Conservation (phyloP, 2,888 invertebrate genomes). For the Thysanoteuthis rhombus region DNA sequence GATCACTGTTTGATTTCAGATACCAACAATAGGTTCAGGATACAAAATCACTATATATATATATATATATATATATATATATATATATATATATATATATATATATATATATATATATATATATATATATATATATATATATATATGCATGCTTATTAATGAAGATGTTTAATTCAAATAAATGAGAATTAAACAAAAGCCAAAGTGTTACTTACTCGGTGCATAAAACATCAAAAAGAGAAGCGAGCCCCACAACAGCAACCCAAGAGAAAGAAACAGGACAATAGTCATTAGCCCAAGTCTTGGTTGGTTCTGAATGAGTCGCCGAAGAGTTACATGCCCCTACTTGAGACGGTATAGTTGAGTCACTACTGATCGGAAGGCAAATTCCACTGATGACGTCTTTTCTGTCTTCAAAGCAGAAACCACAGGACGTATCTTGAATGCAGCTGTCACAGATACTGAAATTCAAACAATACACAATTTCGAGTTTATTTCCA, state of each 20-base stretch:
- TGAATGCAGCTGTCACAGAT: slow-evolving; percentile 49
- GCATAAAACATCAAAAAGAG: slow-evolving; percentile 68
- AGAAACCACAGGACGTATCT: slow-evolving; percentile 68
- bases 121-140: no score
- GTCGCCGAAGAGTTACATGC: slow-evolving; percentile 37
- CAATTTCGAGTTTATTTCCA: not conserved
- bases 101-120: no score
- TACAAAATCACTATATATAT: no score
- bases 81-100: no score
- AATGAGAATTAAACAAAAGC: no score
- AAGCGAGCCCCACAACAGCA: slow-evolving; percentile 61
- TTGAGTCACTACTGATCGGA: not conserved
- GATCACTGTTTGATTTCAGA: no score
- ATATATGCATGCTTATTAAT: no score
- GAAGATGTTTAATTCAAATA: no score
- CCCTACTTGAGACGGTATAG: slow-evolving; percentile 34
- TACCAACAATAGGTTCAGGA: no score
- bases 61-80: no score
- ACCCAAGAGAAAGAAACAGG: slow-evolving; percentile 65
- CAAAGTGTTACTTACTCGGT: slow-evolving; percentile 55
- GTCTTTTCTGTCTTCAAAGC: slow-evolving; percentile 55
- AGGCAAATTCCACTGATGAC: slow-evolving; percentile 61
- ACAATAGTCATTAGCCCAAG: slow-evolving; percentile 67
- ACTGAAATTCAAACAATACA: slow-evolving; percentile 39
- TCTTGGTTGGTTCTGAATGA: slow-evolving; percentile 15